These are phyloP conservation scores for Rhynchopsitta pachyrhyncha DNA, from an alignment of 2,113 vertebrate species.

Conservation along the genomic window DNA sequence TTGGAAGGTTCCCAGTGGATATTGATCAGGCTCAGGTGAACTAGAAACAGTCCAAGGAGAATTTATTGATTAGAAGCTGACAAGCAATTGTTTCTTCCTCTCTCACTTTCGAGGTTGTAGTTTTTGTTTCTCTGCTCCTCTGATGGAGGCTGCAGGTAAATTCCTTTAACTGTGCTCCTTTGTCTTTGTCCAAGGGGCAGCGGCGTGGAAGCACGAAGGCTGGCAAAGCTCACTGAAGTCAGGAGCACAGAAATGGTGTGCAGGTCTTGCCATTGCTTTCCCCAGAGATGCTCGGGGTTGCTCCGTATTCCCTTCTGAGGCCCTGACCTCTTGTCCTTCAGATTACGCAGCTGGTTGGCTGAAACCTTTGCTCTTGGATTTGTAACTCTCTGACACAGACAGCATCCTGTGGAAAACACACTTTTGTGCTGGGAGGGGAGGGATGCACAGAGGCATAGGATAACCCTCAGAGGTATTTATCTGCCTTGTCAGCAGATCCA, in stretches of 20 bases:
- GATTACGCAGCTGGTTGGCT: neutral
- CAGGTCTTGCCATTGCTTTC: constrained; percentile 52
- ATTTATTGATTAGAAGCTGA: constrained; percentile 90
- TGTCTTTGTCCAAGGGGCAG: constrained; percentile 37
- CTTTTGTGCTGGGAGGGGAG: neutral
- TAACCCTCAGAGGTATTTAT: neutral
- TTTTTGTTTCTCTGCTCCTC: constrained; percentile 37
- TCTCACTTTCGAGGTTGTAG: neutral
- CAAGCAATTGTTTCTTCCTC: constrained; percentile 80
- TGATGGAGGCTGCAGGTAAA: constrained; percentile 47
- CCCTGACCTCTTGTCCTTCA: constrained; percentile 8
- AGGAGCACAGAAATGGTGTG: constrained; percentile 39
- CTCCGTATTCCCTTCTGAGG: neutral
- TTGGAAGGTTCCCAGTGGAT: constrained; percentile 73
- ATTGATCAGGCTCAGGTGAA: constrained; percentile 80
- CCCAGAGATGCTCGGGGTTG: neutral
- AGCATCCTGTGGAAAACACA: neutral
- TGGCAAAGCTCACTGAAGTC: constrained; percentile 19
- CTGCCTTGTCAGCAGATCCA: constrained; percentile 2
- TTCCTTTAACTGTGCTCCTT: constrained; percentile 52
- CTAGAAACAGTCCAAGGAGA: constrained; percentile 71
- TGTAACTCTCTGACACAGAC: neutral
- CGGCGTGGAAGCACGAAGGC: constrained; percentile 30
- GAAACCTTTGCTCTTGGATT: neutral
- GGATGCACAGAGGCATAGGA: neutral